Base-by-base conservation (phyloP, 2,888 invertebrate genomes). In the Drosophila merina region DNA sequence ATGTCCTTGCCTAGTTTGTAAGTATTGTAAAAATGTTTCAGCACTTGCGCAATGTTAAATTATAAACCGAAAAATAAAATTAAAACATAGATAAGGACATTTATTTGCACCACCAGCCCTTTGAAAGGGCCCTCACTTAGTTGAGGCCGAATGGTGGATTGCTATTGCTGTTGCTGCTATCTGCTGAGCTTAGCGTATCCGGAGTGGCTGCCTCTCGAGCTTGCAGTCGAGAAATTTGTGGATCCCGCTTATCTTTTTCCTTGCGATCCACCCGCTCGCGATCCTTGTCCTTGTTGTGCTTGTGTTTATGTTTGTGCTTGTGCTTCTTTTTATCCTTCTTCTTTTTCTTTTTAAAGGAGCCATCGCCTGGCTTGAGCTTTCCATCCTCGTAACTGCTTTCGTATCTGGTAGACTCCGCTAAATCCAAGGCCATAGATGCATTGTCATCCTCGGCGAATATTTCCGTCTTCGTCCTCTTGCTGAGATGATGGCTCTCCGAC, bases 271-370 rank as follows among this genome's bases (percentile, higher is more conserved):
- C 44, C 25, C 25, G 25, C 20, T 91, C 91, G 25, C 91, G 91
- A 42, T 93, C 92, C 20, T 93, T 93, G 57, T 94, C 79, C 87
- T 94, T 93, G 54, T 94, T 96, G 90, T 98, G 97, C 90, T 97
- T 98, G 91, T 97, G 94, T 87, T 95, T 95, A 85, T 96, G 95
- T 83, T 96, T 95, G 36, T 95, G 95, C 81, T 96, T 95, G 81
- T 96, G 95, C 44, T 95, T 95, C 83, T 96, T 95, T 89, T 96
- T 95, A 91, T 95, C 95, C 92, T 96, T 96, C 49, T 95, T 95
- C 83, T 96, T 95, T 90, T 95, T 95, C 91, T 95, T 95, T 91
- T 94, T 95, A 36, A 91, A 91, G 1, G 88, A 80, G 38, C 90
- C 90, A 67, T 94, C 95, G 45, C 92, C 92, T 1, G 68, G 9